Base-by-base conservation (phyloP, 2,888 invertebrate species). In the Acanthosoma haemorrhoidale region DNA sequence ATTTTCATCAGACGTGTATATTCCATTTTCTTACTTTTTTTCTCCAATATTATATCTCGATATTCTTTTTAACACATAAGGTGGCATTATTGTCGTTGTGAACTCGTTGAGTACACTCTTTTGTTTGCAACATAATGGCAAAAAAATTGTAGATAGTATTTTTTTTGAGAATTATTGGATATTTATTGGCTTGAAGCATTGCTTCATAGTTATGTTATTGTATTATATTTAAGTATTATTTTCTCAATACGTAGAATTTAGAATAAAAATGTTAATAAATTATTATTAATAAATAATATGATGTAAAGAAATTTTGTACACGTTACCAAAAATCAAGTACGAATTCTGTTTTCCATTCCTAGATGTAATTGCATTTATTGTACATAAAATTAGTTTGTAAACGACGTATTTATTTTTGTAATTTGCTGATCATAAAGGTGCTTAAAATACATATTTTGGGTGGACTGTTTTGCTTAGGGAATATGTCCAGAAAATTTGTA, bases 321-420 rank as follows among this genome's bases (percentile, higher is more conserved):
- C 8, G 51, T 51, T 51, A 51, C 51, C 51, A 51, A 51, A 51
- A n/a, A 51, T 51, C 29, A 25, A 51, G 51, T 51, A 51, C 51
- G 51, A 51, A 51, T 51, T 51, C 51, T 51, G 4, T 51, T 6
- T 13, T 21, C 51, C 51, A 51, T 51, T 51, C 51, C 51, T 51
- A 51, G 51, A 1, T 51, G 4, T 51, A 51, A 51, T 51, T 51
- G 25, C 51, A 51, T 25, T 51, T 51, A 51, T 25, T 51, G 51
- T 51, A 51, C 2, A 51, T 51, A 51, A 51, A 51, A 25, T 21
- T 51, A 51, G 51, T 51, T 51, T 51, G 21, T 51, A 51, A 51
- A 25, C n/a, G 51, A 51, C 51, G 29, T 51, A 51, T 51, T 51
- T 51, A 51, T 51, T 51, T 51, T 51, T 51, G 25, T 51, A 51